phyloP scores from a whole-genome alignment of 2,888 invertebrate genomes.

The Epinotia ramella region DNA sequence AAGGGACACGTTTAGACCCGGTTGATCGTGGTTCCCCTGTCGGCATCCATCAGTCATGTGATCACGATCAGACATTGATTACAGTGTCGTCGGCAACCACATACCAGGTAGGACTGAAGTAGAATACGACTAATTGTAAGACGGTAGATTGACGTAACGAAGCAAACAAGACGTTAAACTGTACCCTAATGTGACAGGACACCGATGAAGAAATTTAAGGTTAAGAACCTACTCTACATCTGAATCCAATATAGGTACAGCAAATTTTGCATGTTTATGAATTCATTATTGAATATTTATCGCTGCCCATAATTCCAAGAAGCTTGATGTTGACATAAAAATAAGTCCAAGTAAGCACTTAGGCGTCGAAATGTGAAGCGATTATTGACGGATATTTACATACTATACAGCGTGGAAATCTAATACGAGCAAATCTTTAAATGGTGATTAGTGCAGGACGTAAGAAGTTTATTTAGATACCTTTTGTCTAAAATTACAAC shows the following conservation, averaged over 20 bases:
- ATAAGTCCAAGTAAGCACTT: neutral
- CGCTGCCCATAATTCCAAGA: slow-evolving; percentile 8
- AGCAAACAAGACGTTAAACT: neutral
- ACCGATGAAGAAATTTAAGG: neutral
- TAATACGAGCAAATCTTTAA: no score
- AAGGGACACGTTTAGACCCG: no score
- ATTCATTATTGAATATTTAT: neutral
- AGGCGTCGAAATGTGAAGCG: slow-evolving; percentile 15
- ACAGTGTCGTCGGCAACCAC: no score
- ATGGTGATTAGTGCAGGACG: no score
- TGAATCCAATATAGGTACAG: neutral
- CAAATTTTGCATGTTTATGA: neutral
- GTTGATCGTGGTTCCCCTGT: no score
- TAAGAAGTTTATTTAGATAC: no score
- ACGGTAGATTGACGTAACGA: no score
- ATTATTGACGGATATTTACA: neutral
- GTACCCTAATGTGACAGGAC: neutral
- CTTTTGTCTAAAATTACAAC: no score
- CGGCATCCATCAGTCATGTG: no score
- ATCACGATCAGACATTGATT: no score
- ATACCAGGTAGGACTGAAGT: no score
- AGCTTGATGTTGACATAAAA: neutral
- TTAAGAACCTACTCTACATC: neutral
- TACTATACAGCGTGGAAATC: no score
- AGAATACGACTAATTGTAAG: neutral